Percentiles rank a stretch among this genome's conserved stretches.
phyloP scores from a whole-genome alignment of 2,113 vertebrate species.

The Eulacestoma nigropectus region DNA sequence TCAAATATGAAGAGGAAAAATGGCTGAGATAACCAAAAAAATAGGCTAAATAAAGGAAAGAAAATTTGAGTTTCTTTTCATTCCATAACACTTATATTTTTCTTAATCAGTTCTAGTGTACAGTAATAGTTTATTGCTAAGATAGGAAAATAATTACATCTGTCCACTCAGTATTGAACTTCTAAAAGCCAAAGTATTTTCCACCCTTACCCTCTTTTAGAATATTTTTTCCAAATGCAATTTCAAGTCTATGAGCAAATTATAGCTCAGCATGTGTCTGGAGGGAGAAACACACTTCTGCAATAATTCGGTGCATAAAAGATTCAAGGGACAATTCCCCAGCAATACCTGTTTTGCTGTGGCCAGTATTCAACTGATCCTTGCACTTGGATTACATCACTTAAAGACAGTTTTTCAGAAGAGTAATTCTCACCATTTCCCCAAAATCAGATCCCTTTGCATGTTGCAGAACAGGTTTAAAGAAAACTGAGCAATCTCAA shows the following conservation, averaged over 20 bases:
- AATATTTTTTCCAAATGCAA: neutral
- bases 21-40: neutral
- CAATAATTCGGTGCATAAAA: neutral
- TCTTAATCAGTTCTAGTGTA: neutral
- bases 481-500: neutral
- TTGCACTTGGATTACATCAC: neutral
- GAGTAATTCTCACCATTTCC: neutral
- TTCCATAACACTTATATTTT: neutral
- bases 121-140: neutral
- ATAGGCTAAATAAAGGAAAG: neutral
- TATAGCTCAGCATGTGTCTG: neutral
- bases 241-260: conserved; percentile 1
- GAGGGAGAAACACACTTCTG: neutral
- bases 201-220: neutral
- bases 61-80: neutral
- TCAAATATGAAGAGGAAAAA: neutral
- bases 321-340: neutral
- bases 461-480: neutral
- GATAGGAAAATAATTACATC: neutral
- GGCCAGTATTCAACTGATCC: neutral
- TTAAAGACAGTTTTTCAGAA: neutral
- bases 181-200: neutral
- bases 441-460: neutral
- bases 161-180: neutral
- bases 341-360: neutral